These are phyloP conservation scores for Sebastes minor DNA, from an alignment of 2,797 vertebrate genomes.

Conservation along the genomic window DNA sequence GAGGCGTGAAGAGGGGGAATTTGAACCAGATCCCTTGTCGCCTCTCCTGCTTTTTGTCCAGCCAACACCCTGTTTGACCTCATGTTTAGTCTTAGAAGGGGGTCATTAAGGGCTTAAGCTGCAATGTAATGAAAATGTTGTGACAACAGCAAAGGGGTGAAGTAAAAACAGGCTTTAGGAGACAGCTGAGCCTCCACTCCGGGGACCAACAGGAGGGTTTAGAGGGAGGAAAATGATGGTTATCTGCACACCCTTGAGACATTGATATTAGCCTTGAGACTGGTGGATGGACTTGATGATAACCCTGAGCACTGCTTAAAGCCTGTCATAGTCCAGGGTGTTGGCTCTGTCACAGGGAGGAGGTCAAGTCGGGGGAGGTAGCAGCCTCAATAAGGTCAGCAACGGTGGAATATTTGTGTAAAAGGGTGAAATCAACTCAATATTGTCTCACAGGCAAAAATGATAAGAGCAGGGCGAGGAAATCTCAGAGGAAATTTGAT, in stretches of 20 bases:
- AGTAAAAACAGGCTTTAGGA: slow-evolving; percentile 73
- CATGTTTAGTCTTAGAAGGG: slow-evolving; percentile 72
- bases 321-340: slow-evolving; percentile 48
- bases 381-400: not conserved
- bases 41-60: slow-evolving; percentile 40
- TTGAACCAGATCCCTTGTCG: slow-evolving; percentile 19
- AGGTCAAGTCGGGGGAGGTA: slow-evolving; percentile 13
- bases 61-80: slow-evolving; percentile 71
- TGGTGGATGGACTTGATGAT: slow-evolving; percentile 75
- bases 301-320: slow-evolving; percentile 57
- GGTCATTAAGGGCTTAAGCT: slow-evolving; percentile 74
- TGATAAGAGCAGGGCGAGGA: not conserved
- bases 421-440: slow-evolving; percentile 12
- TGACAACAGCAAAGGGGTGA: slow-evolving; percentile 71
- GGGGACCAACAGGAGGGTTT: slow-evolving; percentile 58
- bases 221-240: slow-evolving; percentile 74
- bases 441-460: not conserved
- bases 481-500: slow-evolving; percentile 51
- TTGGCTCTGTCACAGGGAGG: slow-evolving; percentile 18
- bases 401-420: not conserved
- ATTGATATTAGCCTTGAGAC: slow-evolving; percentile 74
- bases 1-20: slow-evolving; percentile 1
- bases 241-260: slow-evolving; percentile 76
- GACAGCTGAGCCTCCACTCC: slow-evolving; percentile 70
- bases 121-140: slow-evolving; percentile 81